phyloP scores from a whole-genome alignment of 2,797 vertebrate genomes.

The Tolypeutes matacus region DNA sequence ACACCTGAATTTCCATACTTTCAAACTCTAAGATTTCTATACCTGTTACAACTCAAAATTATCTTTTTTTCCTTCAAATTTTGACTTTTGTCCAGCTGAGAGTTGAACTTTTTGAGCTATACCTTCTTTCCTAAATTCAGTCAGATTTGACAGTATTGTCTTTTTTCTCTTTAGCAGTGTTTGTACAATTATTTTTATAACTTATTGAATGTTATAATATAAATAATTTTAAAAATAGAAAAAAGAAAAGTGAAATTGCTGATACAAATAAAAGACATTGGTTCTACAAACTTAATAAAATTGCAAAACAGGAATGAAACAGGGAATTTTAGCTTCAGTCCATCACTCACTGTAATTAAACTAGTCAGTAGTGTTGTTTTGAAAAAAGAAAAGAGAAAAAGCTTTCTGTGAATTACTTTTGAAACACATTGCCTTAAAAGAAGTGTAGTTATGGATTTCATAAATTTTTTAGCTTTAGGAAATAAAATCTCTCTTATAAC shows the following conservation, averaged over 20 bases:
- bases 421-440: conserved; percentile 34
- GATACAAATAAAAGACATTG: not conserved
- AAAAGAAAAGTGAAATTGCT: not conserved
- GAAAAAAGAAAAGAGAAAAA: conserved; percentile 10
- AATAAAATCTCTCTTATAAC: conserved; percentile 28
- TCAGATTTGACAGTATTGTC: not conserved
- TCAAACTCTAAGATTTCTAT: not conserved
- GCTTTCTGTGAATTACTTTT: not conserved
- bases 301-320: not conserved
- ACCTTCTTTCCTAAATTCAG: not conserved
- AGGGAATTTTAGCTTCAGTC: not conserved
- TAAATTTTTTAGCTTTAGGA: not conserved
- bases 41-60: not conserved
- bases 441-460: conserved; percentile 30
- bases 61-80: not conserved
- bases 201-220: not conserved
- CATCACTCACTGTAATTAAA: conserved; percentile 29
- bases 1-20: not conserved
- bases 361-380: not conserved
- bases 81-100: conserved; percentile 10
- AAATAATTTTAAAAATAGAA: conserved; percentile 14
- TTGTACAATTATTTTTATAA: not conserved
- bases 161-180: conserved; percentile 11
- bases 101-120: not conserved
- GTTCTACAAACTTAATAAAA: conserved; percentile 1